phyloP scores from a whole-genome alignment of 2,113 vertebrate species.

The Rissa tridactyla region DNA sequence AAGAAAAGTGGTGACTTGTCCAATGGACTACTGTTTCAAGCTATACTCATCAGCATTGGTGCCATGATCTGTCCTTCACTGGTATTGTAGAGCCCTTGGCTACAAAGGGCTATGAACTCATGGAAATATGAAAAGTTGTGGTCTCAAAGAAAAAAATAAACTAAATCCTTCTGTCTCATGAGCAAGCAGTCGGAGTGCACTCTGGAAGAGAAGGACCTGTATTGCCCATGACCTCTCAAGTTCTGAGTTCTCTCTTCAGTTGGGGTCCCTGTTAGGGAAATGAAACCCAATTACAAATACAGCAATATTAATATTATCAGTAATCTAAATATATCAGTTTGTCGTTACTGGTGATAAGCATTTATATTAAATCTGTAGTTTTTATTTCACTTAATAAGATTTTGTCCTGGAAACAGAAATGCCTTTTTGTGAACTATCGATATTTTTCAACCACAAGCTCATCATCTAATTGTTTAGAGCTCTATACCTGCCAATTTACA shows the following conservation, averaged over 20 bases:
- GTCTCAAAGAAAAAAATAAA: neutral
- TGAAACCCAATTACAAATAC: neutral
- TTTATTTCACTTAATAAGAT: slow-evolving; percentile 10
- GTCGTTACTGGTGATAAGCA: neutral
- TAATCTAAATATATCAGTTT: neutral
- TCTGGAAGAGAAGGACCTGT: neutral
- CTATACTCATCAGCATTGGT: neutral
- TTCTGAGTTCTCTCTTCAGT: neutral
- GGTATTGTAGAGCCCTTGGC: neutral
- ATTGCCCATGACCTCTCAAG: neutral
- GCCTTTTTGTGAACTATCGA: neutral
- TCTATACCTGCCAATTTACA: neutral
- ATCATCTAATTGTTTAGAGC: neutral
- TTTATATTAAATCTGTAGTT: neutral
- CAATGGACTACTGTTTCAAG: neutral
- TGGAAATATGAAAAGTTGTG: neutral
- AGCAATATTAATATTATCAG: neutral
- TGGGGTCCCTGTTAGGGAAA: neutral
- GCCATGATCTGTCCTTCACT: neutral
- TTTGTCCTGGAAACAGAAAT: neutral
- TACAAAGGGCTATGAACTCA: neutral
- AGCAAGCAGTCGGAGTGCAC: neutral
- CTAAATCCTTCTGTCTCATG: neutral
- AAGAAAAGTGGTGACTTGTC: neutral
- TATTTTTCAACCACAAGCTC: neutral